These are phyloP conservation scores for Alentia gelatinosa DNA, from an alignment of 2,888 invertebrate species.

Conservation along the genomic window DNA sequence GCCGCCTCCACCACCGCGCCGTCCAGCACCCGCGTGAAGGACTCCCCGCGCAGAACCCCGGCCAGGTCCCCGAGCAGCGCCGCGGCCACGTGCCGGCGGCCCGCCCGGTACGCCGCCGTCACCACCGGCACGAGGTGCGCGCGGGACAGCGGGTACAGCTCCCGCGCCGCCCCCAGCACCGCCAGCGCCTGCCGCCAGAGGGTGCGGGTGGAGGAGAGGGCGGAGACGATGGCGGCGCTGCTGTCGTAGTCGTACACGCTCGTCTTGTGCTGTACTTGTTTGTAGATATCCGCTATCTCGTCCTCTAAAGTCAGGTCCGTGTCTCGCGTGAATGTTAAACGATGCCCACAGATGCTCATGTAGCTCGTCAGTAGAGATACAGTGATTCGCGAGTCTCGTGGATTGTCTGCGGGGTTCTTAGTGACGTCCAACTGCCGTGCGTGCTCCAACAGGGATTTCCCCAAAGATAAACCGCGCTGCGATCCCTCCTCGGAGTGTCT, in stretches of 20 bases:
- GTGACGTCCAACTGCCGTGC: neutral
- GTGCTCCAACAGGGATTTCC: neutral
- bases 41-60: neutral
- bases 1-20: neutral
- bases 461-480: neutral
- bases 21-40: neutral
- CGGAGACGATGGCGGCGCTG: neutral
- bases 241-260: neutral
- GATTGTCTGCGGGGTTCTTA: neutral
- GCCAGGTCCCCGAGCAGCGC: neutral
- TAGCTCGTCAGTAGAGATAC: neutral
- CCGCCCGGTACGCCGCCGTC: neutral
- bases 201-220: neutral
- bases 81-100: neutral
- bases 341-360: constrained; percentile 17
- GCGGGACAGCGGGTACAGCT: neutral
- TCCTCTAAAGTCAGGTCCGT: neutral
- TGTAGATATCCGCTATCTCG: neutral
- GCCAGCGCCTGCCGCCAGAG: neutral
- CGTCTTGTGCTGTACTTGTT: neutral
- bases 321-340: neutral
- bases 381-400: neutral
- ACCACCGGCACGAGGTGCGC: neutral
- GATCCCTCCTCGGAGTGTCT: neutral
- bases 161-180: neutral